These are phyloP conservation scores for Chironex yamaguchii DNA, from an alignment of 30 jellyfish, hydroid and myxozoan species.

Conservation along the genomic window DNA sequence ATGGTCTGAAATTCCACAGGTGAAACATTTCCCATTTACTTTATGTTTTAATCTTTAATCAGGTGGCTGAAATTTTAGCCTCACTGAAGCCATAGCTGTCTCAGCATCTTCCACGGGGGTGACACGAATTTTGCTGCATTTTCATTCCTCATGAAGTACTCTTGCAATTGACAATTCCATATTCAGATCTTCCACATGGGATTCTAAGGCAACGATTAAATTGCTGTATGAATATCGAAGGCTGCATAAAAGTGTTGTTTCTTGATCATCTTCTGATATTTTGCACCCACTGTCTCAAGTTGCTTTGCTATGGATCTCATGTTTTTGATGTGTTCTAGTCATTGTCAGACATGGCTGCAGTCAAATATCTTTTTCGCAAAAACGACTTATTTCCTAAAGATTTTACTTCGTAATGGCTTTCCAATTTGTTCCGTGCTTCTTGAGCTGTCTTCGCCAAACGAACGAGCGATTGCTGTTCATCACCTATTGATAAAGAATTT, in stretches of 20 bases:
- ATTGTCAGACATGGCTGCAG: conserved; percentile 14
- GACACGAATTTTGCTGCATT: too few species aligned
- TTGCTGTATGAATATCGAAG: conserved; percentile 31
- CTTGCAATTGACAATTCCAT: background rate
- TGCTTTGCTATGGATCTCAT: conserved; percentile 36
- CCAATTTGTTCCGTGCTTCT: conserved; percentile 15
- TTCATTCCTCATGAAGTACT: conserved; percentile 7
- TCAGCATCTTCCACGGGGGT: too few species aligned
- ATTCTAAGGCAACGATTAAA: conserved; percentile 12
- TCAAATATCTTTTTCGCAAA: conserved; percentile 11
- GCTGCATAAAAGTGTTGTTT: conserved; percentile 23
- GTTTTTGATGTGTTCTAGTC: conserved; percentile 6
- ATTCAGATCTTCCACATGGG: conserved; percentile 6
- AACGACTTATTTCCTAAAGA: conserved; percentile 22
- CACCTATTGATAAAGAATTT: conserved; percentile 37
- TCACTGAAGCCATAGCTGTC: too few species aligned
- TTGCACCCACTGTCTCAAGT: conserved; percentile 1
- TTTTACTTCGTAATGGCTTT: conserved; percentile 9
- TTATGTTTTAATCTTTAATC: too few species aligned
- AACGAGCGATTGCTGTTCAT: conserved; percentile 22
- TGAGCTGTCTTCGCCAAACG: conserved; percentile 27
- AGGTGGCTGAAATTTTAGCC: too few species aligned
- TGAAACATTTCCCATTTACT: too few species aligned
- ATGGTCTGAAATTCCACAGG: too few species aligned
- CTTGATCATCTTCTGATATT: conserved; percentile 25